These are phyloP conservation scores for Drosophila eugracilis DNA, from an alignment of 1,140 invertebrate genomes.

Conservation along the genomic window DNA sequence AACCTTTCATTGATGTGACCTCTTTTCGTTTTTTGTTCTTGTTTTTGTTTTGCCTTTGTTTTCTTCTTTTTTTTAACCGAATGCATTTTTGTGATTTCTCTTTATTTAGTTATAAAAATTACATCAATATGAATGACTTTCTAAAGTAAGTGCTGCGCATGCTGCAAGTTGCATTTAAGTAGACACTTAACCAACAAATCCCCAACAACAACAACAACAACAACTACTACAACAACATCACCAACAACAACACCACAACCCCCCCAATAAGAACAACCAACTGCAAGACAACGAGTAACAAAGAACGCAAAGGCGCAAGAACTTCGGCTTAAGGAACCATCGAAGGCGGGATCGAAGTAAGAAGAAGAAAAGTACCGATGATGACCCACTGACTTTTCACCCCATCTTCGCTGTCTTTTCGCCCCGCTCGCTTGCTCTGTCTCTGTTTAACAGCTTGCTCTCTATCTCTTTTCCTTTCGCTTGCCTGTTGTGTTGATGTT, in stretches of 20 bases:
- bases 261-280: conserved; percentile 23
- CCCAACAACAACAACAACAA: too few relatives aligned
- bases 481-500: conserved; percentile 21
- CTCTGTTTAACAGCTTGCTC: conserved; percentile 12
- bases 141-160: conserved; percentile 75
- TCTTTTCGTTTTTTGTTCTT: conserved; percentile 11
- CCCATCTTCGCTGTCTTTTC: conserved; percentile 43
- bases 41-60: conserved; percentile 17
- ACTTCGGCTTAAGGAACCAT: neutral
- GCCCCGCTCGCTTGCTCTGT: conserved; percentile 8
- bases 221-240: conserved; percentile 26
- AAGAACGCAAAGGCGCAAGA: conserved; percentile 1
- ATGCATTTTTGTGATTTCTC: conserved; percentile 56
- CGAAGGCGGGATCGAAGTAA: conserved; percentile 26
- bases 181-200: conserved; percentile 51
- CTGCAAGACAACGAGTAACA: conserved; percentile 4
- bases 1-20: conserved; percentile 2
- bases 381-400: conserved; percentile 40
- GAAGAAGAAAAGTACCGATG: conserved; percentile 27
- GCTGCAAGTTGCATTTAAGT: conserved; percentile 60
- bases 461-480: conserved; percentile 20
- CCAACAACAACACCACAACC: conserved; percentile 27
- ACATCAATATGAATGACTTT: conserved; percentile 85
- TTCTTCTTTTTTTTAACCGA: conserved; percentile 46
- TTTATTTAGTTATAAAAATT: conserved; percentile 84